A percentile compares a stretch with the other conserved stretches of the same genome.
These are phyloP conservation scores for Acanthisitta chloris DNA, from an alignment of 2,113 vertebrate species.

Conservation along the genomic window DNA sequence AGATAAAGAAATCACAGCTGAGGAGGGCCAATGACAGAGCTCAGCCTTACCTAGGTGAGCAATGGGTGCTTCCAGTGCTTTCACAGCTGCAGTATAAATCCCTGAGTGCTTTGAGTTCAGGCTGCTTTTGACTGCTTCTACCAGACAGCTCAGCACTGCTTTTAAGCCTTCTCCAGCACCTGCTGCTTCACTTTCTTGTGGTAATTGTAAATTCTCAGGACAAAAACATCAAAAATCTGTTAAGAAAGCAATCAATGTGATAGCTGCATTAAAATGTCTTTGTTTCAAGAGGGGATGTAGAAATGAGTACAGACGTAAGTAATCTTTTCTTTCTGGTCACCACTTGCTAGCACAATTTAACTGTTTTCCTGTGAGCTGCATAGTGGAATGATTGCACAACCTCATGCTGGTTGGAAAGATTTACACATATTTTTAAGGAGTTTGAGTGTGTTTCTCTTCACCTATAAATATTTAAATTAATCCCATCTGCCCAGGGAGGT, in stretches of 20 bases:
- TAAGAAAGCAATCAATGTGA: background rate
- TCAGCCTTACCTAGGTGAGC: slow-evolving; percentile 63
- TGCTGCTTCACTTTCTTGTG: slow-evolving; percentile 74
- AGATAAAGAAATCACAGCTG: background rate
- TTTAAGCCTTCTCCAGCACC: slow-evolving; percentile 51
- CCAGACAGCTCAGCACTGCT: slow-evolving; percentile 44
- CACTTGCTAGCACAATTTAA: background rate
- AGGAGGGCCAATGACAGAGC: background rate
- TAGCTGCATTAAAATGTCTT: background rate
- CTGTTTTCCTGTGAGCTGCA: background rate
- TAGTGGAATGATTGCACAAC: background rate
- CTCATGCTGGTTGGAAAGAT: background rate
- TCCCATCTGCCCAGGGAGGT: too few species aligned
- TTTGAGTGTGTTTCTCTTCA: background rate
- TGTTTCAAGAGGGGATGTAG: background rate
- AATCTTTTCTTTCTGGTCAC: background rate
- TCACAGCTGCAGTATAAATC: slow-evolving; percentile 41
- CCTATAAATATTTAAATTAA: background rate
- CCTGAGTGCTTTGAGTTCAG: slow-evolving; percentile 68
- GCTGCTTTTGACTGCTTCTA: slow-evolving; percentile 54
- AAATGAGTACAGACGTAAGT: background rate
- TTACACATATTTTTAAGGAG: background rate
- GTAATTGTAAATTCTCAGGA: slow-evolving; percentile 69
- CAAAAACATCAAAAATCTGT: slow-evolving; percentile 75
- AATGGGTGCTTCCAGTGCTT: slow-evolving; percentile 37